Conservation (phyloP, 1,140 invertebrate genomes). For the Papilio aristodemus region DNA sequence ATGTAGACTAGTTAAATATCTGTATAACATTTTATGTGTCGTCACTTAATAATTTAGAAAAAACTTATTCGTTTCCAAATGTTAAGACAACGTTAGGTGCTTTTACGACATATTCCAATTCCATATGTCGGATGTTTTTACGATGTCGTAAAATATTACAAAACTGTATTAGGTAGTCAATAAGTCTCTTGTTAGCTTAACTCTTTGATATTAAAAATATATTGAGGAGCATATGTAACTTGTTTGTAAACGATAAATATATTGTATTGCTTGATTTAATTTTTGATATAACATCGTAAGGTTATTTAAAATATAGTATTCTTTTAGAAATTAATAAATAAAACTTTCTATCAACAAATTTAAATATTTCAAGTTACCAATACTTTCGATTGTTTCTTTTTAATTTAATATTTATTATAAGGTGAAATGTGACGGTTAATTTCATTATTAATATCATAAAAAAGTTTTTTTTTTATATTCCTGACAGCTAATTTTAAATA, state of each 20-base stretch:
- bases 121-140: slow-evolving; percentile 12
- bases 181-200: neutral
- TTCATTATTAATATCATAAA: too few species aligned
- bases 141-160: slow-evolving; percentile 19
- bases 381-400: too few species aligned
- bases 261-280: too few species aligned
- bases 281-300: too few species aligned
- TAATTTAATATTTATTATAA: too few species aligned
- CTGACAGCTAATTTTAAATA: too few species aligned
- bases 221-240: neutral
- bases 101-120: slow-evolving; percentile 17
- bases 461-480: too few species aligned
- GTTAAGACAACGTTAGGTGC: neutral
- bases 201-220: neutral
- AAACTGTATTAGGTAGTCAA: slow-evolving; percentile 1
- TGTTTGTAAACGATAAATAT: neutral
- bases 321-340: too few species aligned
- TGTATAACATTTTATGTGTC: neutral
- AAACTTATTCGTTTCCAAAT: neutral
- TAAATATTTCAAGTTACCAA: too few species aligned
- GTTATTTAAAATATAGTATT: too few species aligned
- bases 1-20: neutral
- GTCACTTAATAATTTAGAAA: neutral
- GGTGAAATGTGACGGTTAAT: too few species aligned
- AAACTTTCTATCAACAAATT: too few species aligned